These are phyloP conservation scores for Amphiura filiformis DNA, from an alignment of 35 echinoderm and acorn worm species.

Conservation along the genomic window DNA sequence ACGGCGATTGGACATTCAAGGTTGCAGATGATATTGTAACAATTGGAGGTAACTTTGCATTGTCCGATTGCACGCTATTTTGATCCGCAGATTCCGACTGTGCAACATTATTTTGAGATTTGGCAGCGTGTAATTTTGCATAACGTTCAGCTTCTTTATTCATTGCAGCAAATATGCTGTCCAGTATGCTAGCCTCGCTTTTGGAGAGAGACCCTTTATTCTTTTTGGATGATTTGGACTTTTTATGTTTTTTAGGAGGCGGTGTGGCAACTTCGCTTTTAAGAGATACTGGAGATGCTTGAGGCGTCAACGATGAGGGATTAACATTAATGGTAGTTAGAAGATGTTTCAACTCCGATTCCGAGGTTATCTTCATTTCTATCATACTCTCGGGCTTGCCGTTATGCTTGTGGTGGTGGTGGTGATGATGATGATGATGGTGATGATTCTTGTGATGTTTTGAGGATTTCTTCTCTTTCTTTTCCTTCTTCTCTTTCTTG, in stretches of 20 bases:
- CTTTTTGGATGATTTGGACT: constrained; percentile 28
- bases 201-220: not conserved
- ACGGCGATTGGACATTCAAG: too few relatives aligned
- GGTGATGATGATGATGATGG: too few relatives aligned
- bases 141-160: not conserved
- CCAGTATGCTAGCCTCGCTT: not conserved
- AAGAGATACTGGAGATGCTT: not conserved
- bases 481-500: too few relatives aligned
- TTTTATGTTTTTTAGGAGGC: not conserved
- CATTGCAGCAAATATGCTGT: not conserved
- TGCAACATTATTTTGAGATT: not conserved
- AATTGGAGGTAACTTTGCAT: too few relatives aligned
- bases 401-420: not conserved
- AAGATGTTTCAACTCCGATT: not conserved
- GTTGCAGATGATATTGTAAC: too few relatives aligned
- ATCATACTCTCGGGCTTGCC: not conserved
- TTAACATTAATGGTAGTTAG: not conserved
- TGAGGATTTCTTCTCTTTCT: not conserved
- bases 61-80: too few relatives aligned
- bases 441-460: constrained; percentile 5
- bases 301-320: not conserved
- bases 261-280: not conserved
- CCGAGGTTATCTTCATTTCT: not conserved
- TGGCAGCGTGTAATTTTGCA: not conserved
- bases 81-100: too few relatives aligned